Base-by-base conservation (phyloP, 2,888 invertebrate species). In the Halocaridina rubra region DNA sequence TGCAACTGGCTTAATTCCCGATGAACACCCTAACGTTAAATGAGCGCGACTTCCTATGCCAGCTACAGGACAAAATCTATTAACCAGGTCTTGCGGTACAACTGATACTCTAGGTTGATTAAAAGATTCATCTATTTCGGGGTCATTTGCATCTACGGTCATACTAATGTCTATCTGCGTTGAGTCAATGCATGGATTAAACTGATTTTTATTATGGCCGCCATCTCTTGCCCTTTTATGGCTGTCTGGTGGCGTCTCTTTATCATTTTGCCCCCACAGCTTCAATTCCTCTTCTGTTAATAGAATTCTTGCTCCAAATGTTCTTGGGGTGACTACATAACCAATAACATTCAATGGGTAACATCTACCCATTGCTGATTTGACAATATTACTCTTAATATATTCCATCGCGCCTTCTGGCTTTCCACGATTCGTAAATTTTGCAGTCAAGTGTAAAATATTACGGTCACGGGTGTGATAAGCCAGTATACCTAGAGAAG, bases 281-380 rank as follows among this genome's bases (percentile, higher is more conserved):
- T 88, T 76, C 19, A 90, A 86, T 61, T 90, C 89, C 4, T 89
- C 88, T 2, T 88, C 81, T 10, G 88, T 88, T 4, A 91, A 89
- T 80, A 89, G 89, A 3, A 91, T 89, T 77, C 90, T 86, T 39
- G 90, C 90, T 53, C 90, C 90, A 24, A 91, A 89, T 10, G 91
- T 90, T 75, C 89, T 88, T 4, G 90, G 89, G 0, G 90, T 90
- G 19, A 90, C 88, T 4, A 90, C 89, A 81, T 91, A 89, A 8
- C 90, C 90, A 5, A 90, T 88, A 16, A 91, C 87, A 3, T 85
- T 67, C 4, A 91, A 78, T 1, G 79, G 59, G 79, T 89, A 90
- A 16, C 87, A 88, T 77, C 88, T 88, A 7, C 90, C 90, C 53
- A 82, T 22, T 7, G 84, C 72, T 0, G 27, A n/a, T 71, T 64